A percentile compares a stretch with the other conserved stretches of the same genome.
phyloP scores from a whole-genome alignment of 2,113 vertebrate genomes.

The Heterocephalus glaber region DNA sequence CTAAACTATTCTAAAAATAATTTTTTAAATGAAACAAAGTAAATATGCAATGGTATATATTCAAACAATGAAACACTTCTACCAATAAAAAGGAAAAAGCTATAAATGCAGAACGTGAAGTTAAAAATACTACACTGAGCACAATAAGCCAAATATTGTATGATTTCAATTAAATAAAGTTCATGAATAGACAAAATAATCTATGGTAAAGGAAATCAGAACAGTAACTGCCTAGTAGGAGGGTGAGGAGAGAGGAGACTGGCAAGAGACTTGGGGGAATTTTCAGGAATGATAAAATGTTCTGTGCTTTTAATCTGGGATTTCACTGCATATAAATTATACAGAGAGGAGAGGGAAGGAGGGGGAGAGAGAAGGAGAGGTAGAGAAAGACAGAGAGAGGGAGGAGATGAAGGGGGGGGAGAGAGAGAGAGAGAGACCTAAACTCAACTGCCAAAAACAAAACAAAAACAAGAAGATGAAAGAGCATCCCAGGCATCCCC shows the following conservation, averaged over 20 bases:
- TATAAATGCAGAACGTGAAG: neutral
- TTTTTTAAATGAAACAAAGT: neutral
- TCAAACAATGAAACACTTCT: neutral
- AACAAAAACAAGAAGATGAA: neutral
- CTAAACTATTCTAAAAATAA: neutral
- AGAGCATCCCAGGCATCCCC: neutral
- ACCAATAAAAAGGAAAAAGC: neutral
- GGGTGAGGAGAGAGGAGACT: neutral
- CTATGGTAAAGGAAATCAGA: neutral
- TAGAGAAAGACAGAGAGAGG: neutral
- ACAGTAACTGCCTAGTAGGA: neutral
- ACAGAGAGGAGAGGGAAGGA: neutral
- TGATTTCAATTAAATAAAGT: neutral
- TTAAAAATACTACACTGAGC: neutral
- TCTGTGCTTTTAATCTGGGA: neutral
- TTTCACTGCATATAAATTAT: neutral
- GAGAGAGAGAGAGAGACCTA: neutral
- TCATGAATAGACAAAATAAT: neutral
- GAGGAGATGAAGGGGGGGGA: neutral
- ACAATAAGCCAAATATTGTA: neutral
- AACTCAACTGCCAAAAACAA: neutral
- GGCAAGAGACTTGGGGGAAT: neutral
- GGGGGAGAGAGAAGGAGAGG: too few relatives aligned
- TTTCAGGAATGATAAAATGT: neutral
- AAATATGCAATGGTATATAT: neutral